These are phyloP conservation scores for Diachrysia chrysitis DNA, from an alignment of 2,888 invertebrate species.

Conservation along the genomic window DNA sequence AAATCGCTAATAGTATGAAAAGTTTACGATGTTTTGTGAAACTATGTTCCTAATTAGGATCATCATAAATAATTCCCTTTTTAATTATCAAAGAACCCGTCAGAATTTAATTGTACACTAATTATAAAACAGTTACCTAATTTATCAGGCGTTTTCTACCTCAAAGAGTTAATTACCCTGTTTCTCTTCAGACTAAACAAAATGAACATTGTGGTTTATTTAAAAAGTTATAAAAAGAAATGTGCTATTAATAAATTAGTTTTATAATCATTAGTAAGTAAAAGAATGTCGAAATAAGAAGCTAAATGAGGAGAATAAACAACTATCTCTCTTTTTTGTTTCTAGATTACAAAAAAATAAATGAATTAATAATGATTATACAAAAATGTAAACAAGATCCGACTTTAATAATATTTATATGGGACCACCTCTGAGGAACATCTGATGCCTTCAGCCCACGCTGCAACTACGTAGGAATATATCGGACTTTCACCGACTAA, in stretches of 20 bases:
- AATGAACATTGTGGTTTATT: constrained; percentile 29
- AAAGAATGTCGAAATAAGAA: constrained; percentile 3
- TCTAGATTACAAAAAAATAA: no score
- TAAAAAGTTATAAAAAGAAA: constrained; percentile 21
- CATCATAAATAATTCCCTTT: neutral
- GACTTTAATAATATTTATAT: no score
- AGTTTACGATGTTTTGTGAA: no score
- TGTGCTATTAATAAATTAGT: constrained; percentile 13
- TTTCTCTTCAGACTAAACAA: constrained; percentile 27
- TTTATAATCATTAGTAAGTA: constrained; percentile 6
- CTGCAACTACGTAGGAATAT: no score
- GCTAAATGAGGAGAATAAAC: neutral
- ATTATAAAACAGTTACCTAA: constrained; percentile 18
- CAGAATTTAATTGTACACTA: constrained; percentile 13
- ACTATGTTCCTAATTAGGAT: neutral
- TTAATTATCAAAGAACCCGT: neutral
- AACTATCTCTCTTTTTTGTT: neutral
- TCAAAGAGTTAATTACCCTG: constrained; percentile 29
- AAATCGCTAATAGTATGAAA: no score
- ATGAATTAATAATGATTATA: no score
- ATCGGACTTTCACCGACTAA: no score
- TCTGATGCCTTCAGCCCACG: no score
- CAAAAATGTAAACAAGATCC: no score
- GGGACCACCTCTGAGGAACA: no score
- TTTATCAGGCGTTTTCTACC: constrained; percentile 23